These are phyloP conservation scores for Sylvietta virens DNA, from an alignment of 2,113 vertebrate genomes.

Conservation along the genomic window DNA sequence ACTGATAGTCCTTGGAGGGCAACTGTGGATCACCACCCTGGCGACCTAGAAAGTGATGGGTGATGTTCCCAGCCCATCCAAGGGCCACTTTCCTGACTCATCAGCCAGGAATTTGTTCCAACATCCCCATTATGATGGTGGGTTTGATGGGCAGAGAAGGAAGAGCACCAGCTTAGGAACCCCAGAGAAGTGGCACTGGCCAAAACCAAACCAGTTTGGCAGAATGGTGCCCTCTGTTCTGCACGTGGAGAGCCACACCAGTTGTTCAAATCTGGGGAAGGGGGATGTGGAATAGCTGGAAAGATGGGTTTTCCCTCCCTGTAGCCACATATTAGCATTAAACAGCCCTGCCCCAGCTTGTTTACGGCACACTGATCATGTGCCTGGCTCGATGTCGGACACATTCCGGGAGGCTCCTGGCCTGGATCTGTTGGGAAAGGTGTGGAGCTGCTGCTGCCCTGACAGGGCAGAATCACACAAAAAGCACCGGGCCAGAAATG, in stretches of 20 bases:
- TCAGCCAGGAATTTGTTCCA: not conserved
- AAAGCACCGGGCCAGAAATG: not conserved
- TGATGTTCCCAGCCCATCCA: not conserved
- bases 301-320: not conserved
- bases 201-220: rapidly evolving
- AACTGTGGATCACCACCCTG: not conserved
- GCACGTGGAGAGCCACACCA: not conserved
- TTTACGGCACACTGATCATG: not conserved
- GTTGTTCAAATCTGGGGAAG: not conserved
- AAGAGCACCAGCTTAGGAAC: not conserved
- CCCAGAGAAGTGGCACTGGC: not conserved
- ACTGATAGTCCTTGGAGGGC: not conserved
- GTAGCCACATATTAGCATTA: not conserved
- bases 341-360: not conserved
- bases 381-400: not conserved
- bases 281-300: not conserved
- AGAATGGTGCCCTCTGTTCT: not conserved
- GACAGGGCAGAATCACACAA: not conserved
- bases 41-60: not conserved
- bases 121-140: not conserved
- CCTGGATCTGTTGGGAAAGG: not conserved
- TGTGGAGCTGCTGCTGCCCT: not conserved
- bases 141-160: not conserved
- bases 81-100: not conserved
- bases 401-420: not conserved